Evolutionary conservation across 1,140 invertebrate genomes (phyloP), one percentile per base, ranked within the genome.

Genomic region (Radopholus similis): DNA sequence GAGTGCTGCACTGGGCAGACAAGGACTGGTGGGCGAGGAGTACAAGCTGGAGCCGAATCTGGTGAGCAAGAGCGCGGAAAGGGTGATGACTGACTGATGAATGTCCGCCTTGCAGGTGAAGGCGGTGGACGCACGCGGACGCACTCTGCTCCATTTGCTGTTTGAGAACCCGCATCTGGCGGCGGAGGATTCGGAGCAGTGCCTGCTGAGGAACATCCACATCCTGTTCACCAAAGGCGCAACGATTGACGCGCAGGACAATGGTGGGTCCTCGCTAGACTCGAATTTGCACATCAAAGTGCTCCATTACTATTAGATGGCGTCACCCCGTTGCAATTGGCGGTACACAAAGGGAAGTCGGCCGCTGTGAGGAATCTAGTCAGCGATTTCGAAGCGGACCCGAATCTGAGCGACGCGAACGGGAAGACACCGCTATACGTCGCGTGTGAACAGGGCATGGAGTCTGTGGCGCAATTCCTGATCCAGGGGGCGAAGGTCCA

Each of bases 61-160:
- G 23, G 59, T 47, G 15, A 26, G 57, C 23, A 18, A 40, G 8
- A 23, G n/a, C 18, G 26, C 21, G 13, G 1, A 34, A 47, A n/a
- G 40, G 23, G 15, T 35, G 18, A 60, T 4, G 4, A 42, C 13
- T 26, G n/a, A 51, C 23, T 26, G 13, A 47, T 0, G 30, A 4
- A 26, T 26, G 30, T 15, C 15, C 4, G 30, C 23, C 6, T 35
- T 49, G 11, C 15, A 62, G 59, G 59, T 62, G 18, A 49, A 62
- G 23, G 42, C 37, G 2, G 18, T 26, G 21, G 32, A 62, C 34
- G 59, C 40, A n/a, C 59, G 59, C 30, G 59, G 59, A 11, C 30
- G 59, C 11, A 62, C 40, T 30, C 30, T 62, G 42, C 59, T 62
- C 18, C 59, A 62, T 62, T 42, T 42, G 49, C 32, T 62, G 34